Evolutionary conservation across 2,888 invertebrate species (phyloP).

Genomic region (Scelioninae gen. 1): DNA sequence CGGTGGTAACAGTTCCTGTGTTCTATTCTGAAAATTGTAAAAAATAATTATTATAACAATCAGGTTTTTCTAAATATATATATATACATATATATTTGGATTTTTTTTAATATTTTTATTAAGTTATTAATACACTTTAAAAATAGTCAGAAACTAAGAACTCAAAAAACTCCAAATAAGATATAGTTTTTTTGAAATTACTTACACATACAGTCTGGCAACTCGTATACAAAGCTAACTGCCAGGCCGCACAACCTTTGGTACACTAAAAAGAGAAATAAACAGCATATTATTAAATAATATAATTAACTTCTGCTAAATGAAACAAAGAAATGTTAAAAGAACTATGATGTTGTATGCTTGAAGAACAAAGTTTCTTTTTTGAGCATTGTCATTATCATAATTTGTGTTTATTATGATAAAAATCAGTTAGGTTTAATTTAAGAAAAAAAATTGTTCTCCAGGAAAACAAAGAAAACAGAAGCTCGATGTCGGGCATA

Average conservation of each 20-base stretch:
- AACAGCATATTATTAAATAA: not conserved
- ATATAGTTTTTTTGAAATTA: conserved; percentile 77
- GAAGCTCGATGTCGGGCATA: conserved; percentile 6
- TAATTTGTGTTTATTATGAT: conserved; percentile 26
- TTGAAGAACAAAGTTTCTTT: conserved; percentile 1
- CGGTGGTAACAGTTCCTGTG: conserved; percentile 88
- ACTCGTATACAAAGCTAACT: conserved; percentile 89
- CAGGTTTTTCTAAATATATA: too few species aligned
- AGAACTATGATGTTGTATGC: not conserved
- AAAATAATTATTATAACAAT: too few species aligned
- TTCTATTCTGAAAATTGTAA: conserved; percentile 88
- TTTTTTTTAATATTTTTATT: too few species aligned
- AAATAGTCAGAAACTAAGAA: conserved; percentile 36
- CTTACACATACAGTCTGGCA: conserved; percentile 94
- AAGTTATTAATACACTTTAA: conserved; percentile 9
- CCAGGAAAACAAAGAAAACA: conserved; percentile 29
- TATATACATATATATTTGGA: too few species aligned
- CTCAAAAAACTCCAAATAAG: conserved; percentile 46
- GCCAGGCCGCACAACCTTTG: conserved; percentile 92
- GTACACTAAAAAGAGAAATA: conserved; percentile 88
- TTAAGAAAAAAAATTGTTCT: not conserved
- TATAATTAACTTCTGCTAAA: not conserved
- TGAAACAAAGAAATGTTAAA: not conserved
- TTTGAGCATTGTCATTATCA: not conserved
- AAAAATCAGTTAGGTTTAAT: conserved; percentile 11